Conservation (phyloP, 2,113 vertebrate genomes). For the Bos indicus region DNA sequence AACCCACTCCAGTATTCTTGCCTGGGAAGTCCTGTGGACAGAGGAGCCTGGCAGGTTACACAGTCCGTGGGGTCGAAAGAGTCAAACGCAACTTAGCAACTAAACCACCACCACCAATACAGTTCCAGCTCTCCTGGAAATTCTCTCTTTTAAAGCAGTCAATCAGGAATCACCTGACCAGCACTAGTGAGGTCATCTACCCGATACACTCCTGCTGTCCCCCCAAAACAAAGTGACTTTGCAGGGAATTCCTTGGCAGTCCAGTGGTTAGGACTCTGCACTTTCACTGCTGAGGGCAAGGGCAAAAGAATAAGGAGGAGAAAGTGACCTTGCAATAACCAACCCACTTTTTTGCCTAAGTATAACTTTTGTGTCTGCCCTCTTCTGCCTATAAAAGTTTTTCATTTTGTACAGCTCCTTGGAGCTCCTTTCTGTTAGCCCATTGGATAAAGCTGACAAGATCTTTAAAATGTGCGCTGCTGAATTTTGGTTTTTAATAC, state of each 20-base stretch:
- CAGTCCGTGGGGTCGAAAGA: neutral
- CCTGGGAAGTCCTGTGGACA: neutral
- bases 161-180: neutral
- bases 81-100: neutral
- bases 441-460: neutral
- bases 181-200: neutral
- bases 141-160: neutral
- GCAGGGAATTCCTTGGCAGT: neutral
- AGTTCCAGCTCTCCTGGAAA: neutral
- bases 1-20: neutral
- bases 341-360: neutral
- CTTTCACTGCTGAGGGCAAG: neutral
- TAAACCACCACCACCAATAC: neutral
- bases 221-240: neutral
- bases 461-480: neutral
- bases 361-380: neutral
- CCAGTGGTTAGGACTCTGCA: neutral
- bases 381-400: neutral
- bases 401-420: neutral
- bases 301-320: neutral
- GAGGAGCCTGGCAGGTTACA: neutral
- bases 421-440: neutral
- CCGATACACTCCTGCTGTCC: neutral
- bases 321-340: neutral
- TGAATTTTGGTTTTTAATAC: neutral